These are phyloP conservation scores for Lepidocyrtoides sp. DNA, from an alignment of 2,888 invertebrate genomes.

Conservation along the genomic window DNA sequence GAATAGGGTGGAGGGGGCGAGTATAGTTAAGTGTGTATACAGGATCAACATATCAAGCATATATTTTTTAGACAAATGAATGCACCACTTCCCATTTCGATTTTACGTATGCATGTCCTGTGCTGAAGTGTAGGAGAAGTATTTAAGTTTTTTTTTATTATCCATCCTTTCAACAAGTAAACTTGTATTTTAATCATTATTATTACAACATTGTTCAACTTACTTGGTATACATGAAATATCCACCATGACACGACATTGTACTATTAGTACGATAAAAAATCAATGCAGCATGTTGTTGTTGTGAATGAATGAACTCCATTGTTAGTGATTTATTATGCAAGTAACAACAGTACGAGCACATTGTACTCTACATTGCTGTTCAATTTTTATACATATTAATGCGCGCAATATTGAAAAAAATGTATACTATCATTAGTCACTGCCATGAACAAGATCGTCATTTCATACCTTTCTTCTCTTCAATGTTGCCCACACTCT, in stretches of 20 bases:
- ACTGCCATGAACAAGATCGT: conserved; percentile 52
- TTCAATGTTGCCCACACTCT: not conserved
- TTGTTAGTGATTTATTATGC: conserved; percentile 57
- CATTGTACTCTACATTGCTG: conserved; percentile 11
- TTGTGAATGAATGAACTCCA: conserved; percentile 32
- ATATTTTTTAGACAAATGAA: not conserved
- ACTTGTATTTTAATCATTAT: not conserved
- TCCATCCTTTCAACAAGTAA: not conserved
- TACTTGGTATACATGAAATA: not conserved
- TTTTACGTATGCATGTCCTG: not conserved
- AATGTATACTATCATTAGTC: conserved; percentile 50
- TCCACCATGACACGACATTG: not conserved
- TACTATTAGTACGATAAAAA: not conserved
- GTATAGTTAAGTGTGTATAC: no score
- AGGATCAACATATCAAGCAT: not conserved
- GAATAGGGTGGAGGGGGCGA: conserved; percentile 63
- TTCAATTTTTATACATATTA: conserved; percentile 35
- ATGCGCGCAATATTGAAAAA: conserved; percentile 31
- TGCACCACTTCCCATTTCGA: conserved; percentile 43
- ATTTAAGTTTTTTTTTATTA: not conserved
- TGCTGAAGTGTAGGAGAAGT: not conserved
- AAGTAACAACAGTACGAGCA: not conserved
- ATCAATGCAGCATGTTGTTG: conserved; percentile 31
- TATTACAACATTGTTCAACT: not conserved
- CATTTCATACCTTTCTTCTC: conserved; percentile 45